Conservation (phyloP, 2,797 vertebrate species). For the Sitta carolinensis region DNA sequence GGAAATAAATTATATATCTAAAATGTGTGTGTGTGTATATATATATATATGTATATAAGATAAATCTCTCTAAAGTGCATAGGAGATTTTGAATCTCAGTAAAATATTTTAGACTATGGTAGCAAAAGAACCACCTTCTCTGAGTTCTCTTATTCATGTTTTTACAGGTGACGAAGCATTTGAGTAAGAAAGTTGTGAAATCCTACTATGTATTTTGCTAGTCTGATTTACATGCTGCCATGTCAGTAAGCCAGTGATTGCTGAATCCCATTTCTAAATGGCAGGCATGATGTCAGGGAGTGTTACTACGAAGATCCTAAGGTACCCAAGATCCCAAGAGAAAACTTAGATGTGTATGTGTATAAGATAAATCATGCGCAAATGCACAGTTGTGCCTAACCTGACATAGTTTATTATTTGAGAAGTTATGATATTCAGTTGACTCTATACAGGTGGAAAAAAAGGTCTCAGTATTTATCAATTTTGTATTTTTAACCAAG, state of each 20-base stretch:
- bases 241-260: not conserved
- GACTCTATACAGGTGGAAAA: not conserved
- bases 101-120: not conserved
- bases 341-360: not conserved
- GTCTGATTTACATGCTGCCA: not conserved
- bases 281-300: not conserved
- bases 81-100: not conserved
- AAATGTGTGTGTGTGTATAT: not conserved
- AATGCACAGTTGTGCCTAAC: not conserved
- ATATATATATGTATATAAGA: not conserved
- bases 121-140: not conserved
- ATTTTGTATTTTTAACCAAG: not conserved
- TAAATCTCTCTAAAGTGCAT: not conserved
- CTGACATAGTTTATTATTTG: not conserved
- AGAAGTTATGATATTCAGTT: not conserved
- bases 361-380: not conserved
- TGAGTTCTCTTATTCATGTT: not conserved
- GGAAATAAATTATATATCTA: not conserved
- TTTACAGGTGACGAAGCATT: not conserved
- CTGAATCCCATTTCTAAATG: slow-evolving; percentile 17
- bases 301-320: not conserved
- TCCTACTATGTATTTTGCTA: not conserved
- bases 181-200: not conserved
- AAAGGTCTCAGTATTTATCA: not conserved
- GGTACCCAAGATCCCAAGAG: not conserved